phyloP scores from a whole-genome alignment of 1,140 invertebrate species.

The Bombyx mandarina region DNA sequence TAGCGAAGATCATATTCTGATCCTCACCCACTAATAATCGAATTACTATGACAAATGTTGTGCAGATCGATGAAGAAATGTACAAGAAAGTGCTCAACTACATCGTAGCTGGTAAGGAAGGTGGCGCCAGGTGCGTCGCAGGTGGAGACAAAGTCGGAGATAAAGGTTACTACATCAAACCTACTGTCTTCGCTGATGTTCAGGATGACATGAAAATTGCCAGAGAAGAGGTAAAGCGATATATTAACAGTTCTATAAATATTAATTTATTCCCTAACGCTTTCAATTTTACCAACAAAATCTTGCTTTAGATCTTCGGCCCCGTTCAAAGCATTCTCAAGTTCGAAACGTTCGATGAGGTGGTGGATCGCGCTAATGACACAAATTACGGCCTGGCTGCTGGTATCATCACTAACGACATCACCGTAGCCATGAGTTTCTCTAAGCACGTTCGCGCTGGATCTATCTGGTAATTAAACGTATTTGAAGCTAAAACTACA shows the following conservation, averaged over 20 bases:
- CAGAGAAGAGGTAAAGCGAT: slow-evolving; percentile 76
- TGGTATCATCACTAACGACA: slow-evolving; percentile 88
- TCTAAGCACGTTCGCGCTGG: slow-evolving; percentile 86
- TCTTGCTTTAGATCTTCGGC: slow-evolving; percentile 79
- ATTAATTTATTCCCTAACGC: not conserved
- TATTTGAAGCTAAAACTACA: too few species aligned
- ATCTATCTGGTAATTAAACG: slow-evolving; percentile 82
- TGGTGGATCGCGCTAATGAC: slow-evolving; percentile 89
- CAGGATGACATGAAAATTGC: slow-evolving; percentile 86
- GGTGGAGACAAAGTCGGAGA: slow-evolving; percentile 77
- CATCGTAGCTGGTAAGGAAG: slow-evolving; percentile 78
- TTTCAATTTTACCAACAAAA: not conserved
- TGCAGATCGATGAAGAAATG: slow-evolving; percentile 78
- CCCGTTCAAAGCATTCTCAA: slow-evolving; percentile 93
- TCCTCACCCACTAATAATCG: too few species aligned
- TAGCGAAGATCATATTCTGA: too few species aligned
- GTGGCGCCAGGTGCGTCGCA: slow-evolving; percentile 80
- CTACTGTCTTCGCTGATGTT: slow-evolving; percentile 87
- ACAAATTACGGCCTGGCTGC: slow-evolving; percentile 92
- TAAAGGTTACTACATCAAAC: slow-evolving; percentile 83
- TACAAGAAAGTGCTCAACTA: slow-evolving; percentile 78
- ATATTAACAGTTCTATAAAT: slow-evolving; percentile 5
- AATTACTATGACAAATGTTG: too few species aligned
- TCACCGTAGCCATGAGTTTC: slow-evolving; percentile 85
- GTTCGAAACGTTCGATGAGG: slow-evolving; percentile 90